Percentiles rank a stretch among this genome's conserved stretches.
phyloP scores from a whole-genome alignment of 2,113 vertebrate species.

The Piprites chloris region DNA sequence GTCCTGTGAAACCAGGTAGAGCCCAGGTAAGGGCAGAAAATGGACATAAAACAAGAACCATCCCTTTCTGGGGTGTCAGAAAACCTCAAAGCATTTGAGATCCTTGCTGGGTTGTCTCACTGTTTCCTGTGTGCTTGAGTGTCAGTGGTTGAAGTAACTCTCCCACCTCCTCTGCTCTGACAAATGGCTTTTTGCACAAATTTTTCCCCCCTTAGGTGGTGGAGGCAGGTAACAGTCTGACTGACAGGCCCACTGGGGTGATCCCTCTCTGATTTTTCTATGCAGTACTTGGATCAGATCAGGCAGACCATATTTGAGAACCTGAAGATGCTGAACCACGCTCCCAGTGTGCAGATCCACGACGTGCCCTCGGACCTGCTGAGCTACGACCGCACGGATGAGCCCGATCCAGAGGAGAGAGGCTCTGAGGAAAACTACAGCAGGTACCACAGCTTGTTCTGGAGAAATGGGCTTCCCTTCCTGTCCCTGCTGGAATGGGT shows the following conservation, averaged over 20 bases:
- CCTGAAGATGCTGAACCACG: conserved; percentile 98
- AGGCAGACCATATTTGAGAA: conserved; percentile 97
- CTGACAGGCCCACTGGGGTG: not conserved
- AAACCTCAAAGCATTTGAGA: not conserved
- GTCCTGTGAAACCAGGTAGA: not conserved
- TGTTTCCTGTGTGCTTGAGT: not conserved
- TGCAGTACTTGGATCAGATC: conserved; percentile 97
- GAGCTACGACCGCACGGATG: conserved; percentile 92
- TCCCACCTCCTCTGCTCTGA: not conserved
- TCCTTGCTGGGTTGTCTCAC: not conserved
- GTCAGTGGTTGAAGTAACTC: not conserved
- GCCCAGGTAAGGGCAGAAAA: not conserved
- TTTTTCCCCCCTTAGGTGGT: not conserved
- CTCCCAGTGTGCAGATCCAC: conserved; percentile 97
- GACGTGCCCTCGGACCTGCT: conserved; percentile 94
- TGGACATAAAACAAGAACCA: fast-evolving
- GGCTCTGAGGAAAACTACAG: conserved; percentile 92
- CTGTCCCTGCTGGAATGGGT: not conserved
- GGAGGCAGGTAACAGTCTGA: not conserved
- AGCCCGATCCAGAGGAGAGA: conserved; percentile 91
- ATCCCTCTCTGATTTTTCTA: not conserved
- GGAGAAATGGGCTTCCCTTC: not conserved
- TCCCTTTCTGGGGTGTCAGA: not conserved
- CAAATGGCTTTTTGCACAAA: not conserved
- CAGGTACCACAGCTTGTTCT: conserved; percentile 69